Evolutionary conservation across 2,888 invertebrate species (phyloP).

Genomic region (Parochlus steinenii): DNA sequence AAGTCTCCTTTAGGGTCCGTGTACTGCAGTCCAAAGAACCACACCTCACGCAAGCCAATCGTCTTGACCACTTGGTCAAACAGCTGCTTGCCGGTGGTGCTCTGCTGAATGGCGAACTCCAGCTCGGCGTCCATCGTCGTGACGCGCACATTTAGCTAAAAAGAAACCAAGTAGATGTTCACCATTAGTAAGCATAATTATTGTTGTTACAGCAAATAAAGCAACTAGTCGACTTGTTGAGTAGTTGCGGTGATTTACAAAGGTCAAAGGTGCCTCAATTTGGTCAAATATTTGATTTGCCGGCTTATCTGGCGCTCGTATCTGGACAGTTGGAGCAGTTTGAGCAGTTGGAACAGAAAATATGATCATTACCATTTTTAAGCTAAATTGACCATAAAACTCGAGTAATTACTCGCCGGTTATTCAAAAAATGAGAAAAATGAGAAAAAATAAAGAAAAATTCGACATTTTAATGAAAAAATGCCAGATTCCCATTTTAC

Average conservation of each 20-base stretch:
- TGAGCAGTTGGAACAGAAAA: no score
- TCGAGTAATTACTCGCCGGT: no score
- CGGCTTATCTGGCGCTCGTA: not conserved
- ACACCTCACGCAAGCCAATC: slow-evolving; percentile 95
- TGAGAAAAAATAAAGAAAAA: no score
- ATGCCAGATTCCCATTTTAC: no score
- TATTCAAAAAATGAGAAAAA: no score
- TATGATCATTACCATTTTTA: no score
- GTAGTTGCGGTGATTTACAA: not conserved
- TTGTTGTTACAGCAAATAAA: slow-evolving; percentile 1
- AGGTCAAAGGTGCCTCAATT: not conserved
- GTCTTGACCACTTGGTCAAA: slow-evolving; percentile 99
- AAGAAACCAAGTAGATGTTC: slow-evolving; percentile 19
- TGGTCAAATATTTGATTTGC: not conserved
- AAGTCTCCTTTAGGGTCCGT: slow-evolving; percentile 95
- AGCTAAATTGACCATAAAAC: no score
- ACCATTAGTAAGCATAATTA: no score
- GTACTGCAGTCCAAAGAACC: slow-evolving; percentile 99
- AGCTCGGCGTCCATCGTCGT: slow-evolving; percentile 99
- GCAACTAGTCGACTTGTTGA: slow-evolving; percentile 1
- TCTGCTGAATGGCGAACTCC: slow-evolving; percentile 99
- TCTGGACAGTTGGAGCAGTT: no score
- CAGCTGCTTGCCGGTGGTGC: slow-evolving; percentile 97
- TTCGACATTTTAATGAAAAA: no score
- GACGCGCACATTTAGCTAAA: slow-evolving; percentile 97